These are phyloP conservation scores for Pseudomyrmex flavicornis DNA, from an alignment of 1,140 invertebrate species.

Conservation along the genomic window DNA sequence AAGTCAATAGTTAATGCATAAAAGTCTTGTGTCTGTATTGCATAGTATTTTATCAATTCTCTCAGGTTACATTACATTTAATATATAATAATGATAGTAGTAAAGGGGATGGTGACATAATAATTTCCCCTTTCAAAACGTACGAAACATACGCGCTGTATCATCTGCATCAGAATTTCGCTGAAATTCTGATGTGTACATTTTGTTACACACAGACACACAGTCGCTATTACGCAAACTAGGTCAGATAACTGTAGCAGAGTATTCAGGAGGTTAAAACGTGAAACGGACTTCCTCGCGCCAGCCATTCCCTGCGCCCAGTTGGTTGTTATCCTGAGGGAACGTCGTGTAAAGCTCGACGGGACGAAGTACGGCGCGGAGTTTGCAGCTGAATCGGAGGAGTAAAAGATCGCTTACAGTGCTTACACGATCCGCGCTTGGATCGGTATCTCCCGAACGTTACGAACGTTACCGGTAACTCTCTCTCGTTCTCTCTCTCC, in stretches of 20 bases:
- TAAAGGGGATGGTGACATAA: no score
- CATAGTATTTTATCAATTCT: neutral
- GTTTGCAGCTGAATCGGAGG: conserved; percentile 32
- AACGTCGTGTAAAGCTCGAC: conserved; percentile 48
- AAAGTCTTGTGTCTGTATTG: no score
- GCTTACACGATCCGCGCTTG: conserved; percentile 64
- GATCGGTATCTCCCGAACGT: conserved; percentile 68
- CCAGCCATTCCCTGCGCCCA: conserved; percentile 51
- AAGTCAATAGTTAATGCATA: no score
- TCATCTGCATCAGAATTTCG: neutral
- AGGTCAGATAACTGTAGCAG: conserved; percentile 27
- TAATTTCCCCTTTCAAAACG: neutral
- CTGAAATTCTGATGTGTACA: neutral
- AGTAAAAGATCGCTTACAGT: conserved; percentile 50
- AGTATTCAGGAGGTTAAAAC: conserved; percentile 6
- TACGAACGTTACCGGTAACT: conserved; percentile 71
- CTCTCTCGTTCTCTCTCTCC: conserved; percentile 10
- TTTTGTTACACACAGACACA: neutral
- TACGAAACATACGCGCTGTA: no score
- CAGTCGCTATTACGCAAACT: conserved; percentile 7
- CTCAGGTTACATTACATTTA: no score
- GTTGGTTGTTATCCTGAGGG: conserved; percentile 53
- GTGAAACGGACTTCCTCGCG: conserved; percentile 32
- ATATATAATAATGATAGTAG: no score
- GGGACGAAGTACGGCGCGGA: conserved; percentile 27